A percentile compares a stretch with the other conserved stretches of the same genome.
phyloP scores from a whole-genome alignment of 2,888 invertebrate genomes.

The Platycheirus rosarum region DNA sequence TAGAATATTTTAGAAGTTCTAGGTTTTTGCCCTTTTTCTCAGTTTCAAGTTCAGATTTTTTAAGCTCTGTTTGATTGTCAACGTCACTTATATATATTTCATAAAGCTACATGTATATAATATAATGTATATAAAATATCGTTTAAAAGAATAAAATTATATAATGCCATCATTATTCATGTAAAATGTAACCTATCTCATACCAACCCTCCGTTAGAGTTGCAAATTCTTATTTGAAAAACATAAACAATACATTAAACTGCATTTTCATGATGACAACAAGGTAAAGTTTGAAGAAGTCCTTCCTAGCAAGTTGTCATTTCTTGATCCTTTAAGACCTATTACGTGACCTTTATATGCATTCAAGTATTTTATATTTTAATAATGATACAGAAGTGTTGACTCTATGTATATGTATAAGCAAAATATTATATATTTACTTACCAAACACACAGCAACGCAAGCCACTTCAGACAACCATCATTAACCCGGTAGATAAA shows the following conservation, averaged over 20 bases:
- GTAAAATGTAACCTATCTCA: too few relatives aligned
- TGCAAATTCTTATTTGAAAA: too few relatives aligned
- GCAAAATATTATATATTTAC: conserved; percentile 11
- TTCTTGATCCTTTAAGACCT: conserved; percentile 49
- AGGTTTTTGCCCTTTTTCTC: too few relatives aligned
- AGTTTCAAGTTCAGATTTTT: too few relatives aligned
- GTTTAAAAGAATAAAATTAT: too few relatives aligned
- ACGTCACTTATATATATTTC: too few relatives aligned
- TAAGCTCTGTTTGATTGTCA: too few relatives aligned
- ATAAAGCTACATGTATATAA: too few relatives aligned
- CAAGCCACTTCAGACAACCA: conserved; percentile 31
- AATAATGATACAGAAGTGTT: not conserved
- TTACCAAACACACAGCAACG: conserved; percentile 14
- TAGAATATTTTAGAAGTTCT: too few relatives aligned
- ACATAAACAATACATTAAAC: conserved; percentile 11
- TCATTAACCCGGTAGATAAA: conserved; percentile 41
- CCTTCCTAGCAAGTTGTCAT: conserved; percentile 34
- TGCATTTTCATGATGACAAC: conserved; percentile 25
- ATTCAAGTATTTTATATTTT: conserved; percentile 15
- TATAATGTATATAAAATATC: too few relatives aligned
- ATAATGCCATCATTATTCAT: too few relatives aligned
- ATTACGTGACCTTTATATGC: conserved; percentile 65
- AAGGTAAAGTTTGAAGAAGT: conserved; percentile 28
- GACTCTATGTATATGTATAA: not conserved
- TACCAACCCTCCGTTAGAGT: too few relatives aligned